These are phyloP conservation scores for Cerastis leucographa DNA, from an alignment of 2,888 invertebrate genomes.

Conservation along the genomic window DNA sequence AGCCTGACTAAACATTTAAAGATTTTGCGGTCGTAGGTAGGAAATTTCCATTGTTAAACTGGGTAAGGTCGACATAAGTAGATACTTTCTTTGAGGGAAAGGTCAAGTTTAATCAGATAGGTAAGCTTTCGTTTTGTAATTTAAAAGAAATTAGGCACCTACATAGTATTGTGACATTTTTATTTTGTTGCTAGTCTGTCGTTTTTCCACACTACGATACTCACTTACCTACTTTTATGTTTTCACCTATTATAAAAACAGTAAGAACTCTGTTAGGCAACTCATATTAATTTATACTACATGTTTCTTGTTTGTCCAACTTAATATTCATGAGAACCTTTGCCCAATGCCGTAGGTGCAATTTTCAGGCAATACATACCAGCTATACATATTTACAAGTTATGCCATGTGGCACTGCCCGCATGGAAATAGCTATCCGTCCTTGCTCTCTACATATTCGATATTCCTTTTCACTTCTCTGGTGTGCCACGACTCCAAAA, in stretches of 20 bases:
- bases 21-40: neutral
- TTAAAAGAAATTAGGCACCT: neutral
- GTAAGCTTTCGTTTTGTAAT: neutral
- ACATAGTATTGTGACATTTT: neutral
- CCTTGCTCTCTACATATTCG: slow-evolving; percentile 22
- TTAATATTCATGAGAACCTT: slow-evolving; percentile 40
- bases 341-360: neutral
- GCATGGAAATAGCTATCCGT: slow-evolving; percentile 27
- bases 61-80: neutral
- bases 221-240: neutral
- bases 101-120: neutral
- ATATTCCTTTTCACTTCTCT: slow-evolving; percentile 15
- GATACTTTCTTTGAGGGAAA: neutral
- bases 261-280: neutral
- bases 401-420: neutral
- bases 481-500: neutral
- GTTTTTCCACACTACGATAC: neutral
- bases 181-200: neutral
- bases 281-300: neutral
- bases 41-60: slow-evolving; percentile 1
- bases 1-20: neutral
- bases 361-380: slow-evolving; percentile 28
- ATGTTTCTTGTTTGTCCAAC: slow-evolving; percentile 8
- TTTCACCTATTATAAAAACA: neutral
- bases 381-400: slow-evolving; percentile 11